Evolutionary conservation across 2,888 invertebrate genomes (phyloP), one percentile per base, ranked within the genome.

Genomic region (Colletes collaris): DNA sequence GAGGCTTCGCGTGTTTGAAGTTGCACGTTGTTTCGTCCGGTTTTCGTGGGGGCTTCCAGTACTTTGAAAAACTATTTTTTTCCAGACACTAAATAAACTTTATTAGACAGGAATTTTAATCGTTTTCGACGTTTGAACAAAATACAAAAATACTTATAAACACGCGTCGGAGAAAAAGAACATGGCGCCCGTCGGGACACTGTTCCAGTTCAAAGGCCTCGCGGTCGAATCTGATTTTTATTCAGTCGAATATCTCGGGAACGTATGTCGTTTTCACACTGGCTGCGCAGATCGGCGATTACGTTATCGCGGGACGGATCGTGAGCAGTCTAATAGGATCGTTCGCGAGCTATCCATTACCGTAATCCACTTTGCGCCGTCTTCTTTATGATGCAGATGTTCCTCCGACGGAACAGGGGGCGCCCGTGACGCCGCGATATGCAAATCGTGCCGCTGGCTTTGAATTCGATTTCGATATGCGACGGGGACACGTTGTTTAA

Each of bases 311-410:
- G 35, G 80, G 27, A 79, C 60, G 70, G 78, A 87, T 89, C 88
- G 75, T 73, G 78, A 75, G 72, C 84, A 86, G 87, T 87, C 86
- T 79, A 82, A 87, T 80, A 83, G 79, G 84, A 88, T 88, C 82
- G 84, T 85, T 81, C 82, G 81, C 62, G 55, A 56, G 75, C 87
- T 89, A 91, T 91, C 90, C 90, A 91, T 92, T 91, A 91, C 89
- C 81, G 86, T 89, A 90, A 91, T 91, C 90, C 91, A 90, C 91
- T 92, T 91, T 89, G 87, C 91, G 74, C 86, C 75, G 72, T 71
- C 81, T 81, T 82, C 86, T 88, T 88, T 86, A 87, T 88, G 81
- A 87, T 86, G 88, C 87, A 87, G 86, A 86, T 86, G 84, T 78
- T 67, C 35, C 79, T 68, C 37, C 69, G 60, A n/a, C 62, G 49